Evolutionary conservation across 1,140 invertebrate genomes (phyloP).

Genomic region (Aphelenchoides besseyi): DNA sequence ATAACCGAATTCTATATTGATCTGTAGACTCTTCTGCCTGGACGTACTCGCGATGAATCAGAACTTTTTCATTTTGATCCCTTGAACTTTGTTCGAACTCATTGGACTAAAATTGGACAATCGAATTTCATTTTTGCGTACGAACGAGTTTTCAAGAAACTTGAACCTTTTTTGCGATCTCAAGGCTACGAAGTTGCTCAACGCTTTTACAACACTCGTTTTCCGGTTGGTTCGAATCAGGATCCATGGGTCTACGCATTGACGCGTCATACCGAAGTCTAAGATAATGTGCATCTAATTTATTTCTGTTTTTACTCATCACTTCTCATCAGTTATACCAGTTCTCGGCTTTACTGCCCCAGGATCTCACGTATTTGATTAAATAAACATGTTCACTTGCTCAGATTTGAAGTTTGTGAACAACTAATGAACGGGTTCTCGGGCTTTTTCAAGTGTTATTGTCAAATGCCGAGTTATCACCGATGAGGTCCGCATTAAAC

Average conservation of each 20-base stretch:
- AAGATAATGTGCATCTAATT: too few relatives aligned
- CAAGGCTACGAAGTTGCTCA: background rate
- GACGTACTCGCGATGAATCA: background rate
- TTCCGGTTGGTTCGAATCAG: background rate
- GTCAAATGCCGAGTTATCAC: too few relatives aligned
- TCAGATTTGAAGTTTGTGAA: too few relatives aligned
- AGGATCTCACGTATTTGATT: too few relatives aligned
- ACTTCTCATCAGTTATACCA: too few relatives aligned
- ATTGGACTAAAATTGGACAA: background rate
- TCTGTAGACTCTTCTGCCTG: background rate
- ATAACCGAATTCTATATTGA: constrained; percentile 14
- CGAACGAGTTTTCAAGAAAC: background rate
- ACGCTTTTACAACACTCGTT: constrained; percentile 11
- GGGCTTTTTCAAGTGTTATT: too few relatives aligned
- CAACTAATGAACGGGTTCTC: too few relatives aligned
- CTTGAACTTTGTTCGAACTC: background rate
- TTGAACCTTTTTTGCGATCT: constrained; percentile 3
- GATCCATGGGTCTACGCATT: background rate
- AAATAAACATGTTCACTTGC: too few relatives aligned
- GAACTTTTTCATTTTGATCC: constrained; percentile 13
- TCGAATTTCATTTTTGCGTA: constrained; percentile 9
- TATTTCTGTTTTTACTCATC: too few relatives aligned
- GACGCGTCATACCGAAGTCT: too few relatives aligned
- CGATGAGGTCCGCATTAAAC: too few relatives aligned
- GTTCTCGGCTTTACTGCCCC: too few relatives aligned